phyloP scores from a whole-genome alignment of 2,797 vertebrate species.

The Oreortyx pictus region DNA sequence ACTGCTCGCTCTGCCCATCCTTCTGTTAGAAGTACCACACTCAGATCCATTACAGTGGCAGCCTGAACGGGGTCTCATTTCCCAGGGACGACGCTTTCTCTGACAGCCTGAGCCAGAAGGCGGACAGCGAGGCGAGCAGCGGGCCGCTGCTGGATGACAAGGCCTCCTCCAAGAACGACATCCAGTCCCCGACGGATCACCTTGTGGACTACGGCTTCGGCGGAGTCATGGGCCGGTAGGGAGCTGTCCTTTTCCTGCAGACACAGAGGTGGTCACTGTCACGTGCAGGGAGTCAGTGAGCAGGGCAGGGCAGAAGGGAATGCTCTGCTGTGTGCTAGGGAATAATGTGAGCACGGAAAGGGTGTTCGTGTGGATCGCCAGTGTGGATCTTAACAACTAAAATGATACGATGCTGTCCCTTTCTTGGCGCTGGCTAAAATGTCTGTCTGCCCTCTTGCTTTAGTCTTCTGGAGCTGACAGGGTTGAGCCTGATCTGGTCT shows the following conservation, averaged over 20 bases:
- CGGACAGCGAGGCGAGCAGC: constrained; percentile 88
- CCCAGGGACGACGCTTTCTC: constrained; percentile 93
- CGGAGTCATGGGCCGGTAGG: constrained; percentile 89
- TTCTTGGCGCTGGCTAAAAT: neutral
- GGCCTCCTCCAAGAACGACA: constrained; percentile 89
- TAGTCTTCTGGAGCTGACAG: neutral
- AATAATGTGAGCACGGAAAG: neutral
- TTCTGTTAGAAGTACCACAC: neutral
- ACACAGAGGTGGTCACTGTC: accelerated
- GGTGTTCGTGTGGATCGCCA: neutral
- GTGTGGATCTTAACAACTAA: neutral
- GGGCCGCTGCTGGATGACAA: constrained; percentile 89
- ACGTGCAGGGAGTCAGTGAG: neutral
- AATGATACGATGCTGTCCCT: neutral
- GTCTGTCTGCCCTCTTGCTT: neutral
- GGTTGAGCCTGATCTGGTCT: neutral
- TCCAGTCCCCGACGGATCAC: constrained; percentile 91
- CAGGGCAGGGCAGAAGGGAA: neutral
- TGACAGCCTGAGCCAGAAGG: constrained; percentile 90
- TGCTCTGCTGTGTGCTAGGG: neutral
- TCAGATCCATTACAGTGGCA: neutral
- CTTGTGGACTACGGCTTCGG: constrained; percentile 89
- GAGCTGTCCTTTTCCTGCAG: neutral
- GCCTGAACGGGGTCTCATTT: constrained; percentile 30
- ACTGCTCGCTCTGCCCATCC: neutral